Base-by-base conservation (phyloP, 1,140 invertebrate species). In the Hycleus cichorii region DNA sequence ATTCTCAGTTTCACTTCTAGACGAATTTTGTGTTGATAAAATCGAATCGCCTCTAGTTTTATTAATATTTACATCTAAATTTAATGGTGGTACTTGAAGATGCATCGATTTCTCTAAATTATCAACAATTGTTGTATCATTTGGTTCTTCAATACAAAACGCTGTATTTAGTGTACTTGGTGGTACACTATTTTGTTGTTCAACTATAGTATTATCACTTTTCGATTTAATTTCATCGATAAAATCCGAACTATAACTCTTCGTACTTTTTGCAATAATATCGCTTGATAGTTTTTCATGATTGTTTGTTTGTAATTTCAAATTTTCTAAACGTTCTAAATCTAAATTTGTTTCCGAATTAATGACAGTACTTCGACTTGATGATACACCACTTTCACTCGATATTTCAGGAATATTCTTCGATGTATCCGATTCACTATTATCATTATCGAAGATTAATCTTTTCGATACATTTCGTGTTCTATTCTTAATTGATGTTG, bases 361-460 rank as follows among this genome's bases (percentile, higher is more conserved):
- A 50, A 55, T 49, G 59, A 48, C 32, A 27, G 38, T 32, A 45
- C 58, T 59, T 47, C 54, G 47, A 32, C 55, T 56, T n/a, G 59
- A 38, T 10, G 59, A 61, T 40, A 55, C 50, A 8, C 47, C 46
- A 59, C 66, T 71, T 62, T 73, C 72, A 38, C 58, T 68, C 0
- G 72, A 67, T 58, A 73, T 68, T 47, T 71, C 70, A 7, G 72
- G 72, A 60, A 73, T 73, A 58, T 73, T 72, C 57, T 71, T 73
- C 3, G 72, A 72, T 26, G 72, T 73, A 60, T 73, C 71, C 3
- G 70, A 72, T 47, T 72, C 71, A 45, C 63, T 65, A 39, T 63
- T 60, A 39, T 49, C 55, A 38, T 47, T 12, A 18, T 18, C 18
- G 18, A 18, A 18, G 49, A 53, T 38, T 42, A 55, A 27, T 52